These are phyloP conservation scores for Apis cerana DNA, from an alignment of 1,140 invertebrate genomes.

Conservation along the genomic window DNA sequence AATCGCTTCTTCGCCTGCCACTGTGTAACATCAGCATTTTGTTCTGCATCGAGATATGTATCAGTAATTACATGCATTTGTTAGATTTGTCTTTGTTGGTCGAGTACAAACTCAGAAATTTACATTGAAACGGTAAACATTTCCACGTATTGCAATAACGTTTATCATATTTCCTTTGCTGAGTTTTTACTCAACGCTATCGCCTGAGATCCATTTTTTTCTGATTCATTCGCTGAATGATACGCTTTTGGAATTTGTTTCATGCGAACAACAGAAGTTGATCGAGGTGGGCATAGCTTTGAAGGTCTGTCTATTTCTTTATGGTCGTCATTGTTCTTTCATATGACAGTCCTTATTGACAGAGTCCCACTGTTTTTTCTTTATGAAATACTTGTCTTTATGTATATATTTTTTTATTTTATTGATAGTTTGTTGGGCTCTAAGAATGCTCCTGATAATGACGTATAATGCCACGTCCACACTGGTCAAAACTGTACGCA, in stretches of 20 bases:
- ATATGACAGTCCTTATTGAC: conserved; percentile 9
- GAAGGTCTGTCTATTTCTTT: conserved; percentile 87
- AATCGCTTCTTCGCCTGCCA: conserved; percentile 64
- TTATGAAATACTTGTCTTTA: neutral
- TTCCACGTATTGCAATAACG: neutral
- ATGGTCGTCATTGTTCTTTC: conserved; percentile 66
- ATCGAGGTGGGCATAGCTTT: conserved; percentile 94
- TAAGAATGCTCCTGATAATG: conserved; percentile 8
- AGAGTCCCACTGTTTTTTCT: neutral
- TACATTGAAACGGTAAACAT: neutral
- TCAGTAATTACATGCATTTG: conserved; percentile 23
- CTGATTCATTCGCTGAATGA: conserved; percentile 73
- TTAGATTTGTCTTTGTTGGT: conserved; percentile 34
- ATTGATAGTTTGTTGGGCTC: neutral
- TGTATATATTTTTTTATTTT: conserved; percentile 1
- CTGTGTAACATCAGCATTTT: conserved; percentile 49
- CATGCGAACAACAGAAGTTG: conserved; percentile 90
- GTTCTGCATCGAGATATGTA: conserved; percentile 30
- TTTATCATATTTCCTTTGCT: neutral
- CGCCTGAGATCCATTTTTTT: conserved; percentile 36
- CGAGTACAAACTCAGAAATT: conserved; percentile 54
- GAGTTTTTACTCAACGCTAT: conserved; percentile 51
- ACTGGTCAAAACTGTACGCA: no score
- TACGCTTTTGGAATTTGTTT: conserved; percentile 82
- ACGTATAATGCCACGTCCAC: neutral